Evolutionary conservation across 2,888 invertebrate species (phyloP).

Genomic region (Heteromyza rotundicornis): DNA sequence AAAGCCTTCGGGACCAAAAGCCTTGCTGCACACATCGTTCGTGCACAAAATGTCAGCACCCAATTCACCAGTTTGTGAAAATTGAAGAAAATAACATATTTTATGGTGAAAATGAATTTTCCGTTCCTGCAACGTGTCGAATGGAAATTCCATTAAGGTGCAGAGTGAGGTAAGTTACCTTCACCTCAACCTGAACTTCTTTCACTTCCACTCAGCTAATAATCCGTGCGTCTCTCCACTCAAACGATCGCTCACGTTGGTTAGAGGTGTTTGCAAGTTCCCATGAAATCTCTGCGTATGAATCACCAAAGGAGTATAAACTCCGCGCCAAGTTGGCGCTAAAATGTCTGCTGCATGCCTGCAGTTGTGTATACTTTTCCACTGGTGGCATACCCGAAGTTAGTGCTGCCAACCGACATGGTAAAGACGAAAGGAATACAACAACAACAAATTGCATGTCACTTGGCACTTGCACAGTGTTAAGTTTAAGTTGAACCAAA

Average conservation of each 20-base stretch:
- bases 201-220: not conserved
- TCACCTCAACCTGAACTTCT: constrained; percentile 18
- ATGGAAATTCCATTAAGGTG: not conserved
- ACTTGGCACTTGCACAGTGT: constrained; percentile 39
- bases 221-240: constrained; percentile 38
- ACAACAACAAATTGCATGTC: constrained; percentile 41
- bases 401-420: constrained; percentile 21
- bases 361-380: not conserved
- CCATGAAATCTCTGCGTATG: not conserved
- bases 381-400: not conserved
- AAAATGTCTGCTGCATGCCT: constrained; percentile 39
- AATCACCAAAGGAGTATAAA: not conserved
- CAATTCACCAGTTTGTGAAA: no score
- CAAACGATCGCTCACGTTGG: constrained; percentile 54
- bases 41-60: no score
- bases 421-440: constrained; percentile 31
- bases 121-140: no score
- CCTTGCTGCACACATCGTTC: no score
- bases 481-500: constrained; percentile 31
- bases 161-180: constrained; percentile 10
- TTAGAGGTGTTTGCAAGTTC: constrained; percentile 26
- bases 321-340: constrained; percentile 37
- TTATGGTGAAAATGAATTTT: no score
- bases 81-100: no score
- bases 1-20: no score